phyloP scores from a whole-genome alignment of 2,797 vertebrate species.

The Serranus cabrilla region DNA sequence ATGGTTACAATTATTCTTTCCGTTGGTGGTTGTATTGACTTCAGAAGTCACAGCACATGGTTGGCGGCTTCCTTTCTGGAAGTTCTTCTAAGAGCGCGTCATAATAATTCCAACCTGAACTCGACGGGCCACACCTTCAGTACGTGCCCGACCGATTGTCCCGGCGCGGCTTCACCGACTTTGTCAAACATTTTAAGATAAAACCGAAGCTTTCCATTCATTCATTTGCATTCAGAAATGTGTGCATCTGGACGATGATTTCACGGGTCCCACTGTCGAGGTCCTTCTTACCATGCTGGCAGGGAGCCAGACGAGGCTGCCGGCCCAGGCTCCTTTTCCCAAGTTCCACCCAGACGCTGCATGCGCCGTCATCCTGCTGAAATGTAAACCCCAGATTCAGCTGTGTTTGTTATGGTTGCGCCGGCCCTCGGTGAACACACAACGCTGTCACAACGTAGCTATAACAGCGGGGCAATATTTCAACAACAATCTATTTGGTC shows the following conservation, averaged over 20 bases:
- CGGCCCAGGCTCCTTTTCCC: constrained; percentile 73
- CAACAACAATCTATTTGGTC: constrained; percentile 84
- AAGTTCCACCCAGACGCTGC: constrained; percentile 82
- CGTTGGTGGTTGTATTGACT: constrained; percentile 63
- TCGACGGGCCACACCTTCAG: constrained; percentile 67
- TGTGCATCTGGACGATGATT: constrained; percentile 75
- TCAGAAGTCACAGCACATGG: constrained; percentile 63
- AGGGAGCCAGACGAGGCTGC: constrained; percentile 66
- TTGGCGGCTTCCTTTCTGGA: constrained; percentile 70
- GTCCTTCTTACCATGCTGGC: constrained; percentile 78
- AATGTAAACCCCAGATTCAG: constrained; percentile 86
- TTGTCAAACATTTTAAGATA: constrained; percentile 46
- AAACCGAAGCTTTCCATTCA: constrained; percentile 25
- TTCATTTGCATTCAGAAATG: constrained; percentile 49
- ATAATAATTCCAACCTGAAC: constrained; percentile 62
- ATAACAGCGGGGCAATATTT: constrained; percentile 80
- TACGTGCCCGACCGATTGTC: constrained; percentile 52
- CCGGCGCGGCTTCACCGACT: constrained; percentile 45
- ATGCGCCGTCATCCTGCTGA: constrained; percentile 83
- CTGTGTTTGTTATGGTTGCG: constrained; percentile 85
- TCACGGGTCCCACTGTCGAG: constrained; percentile 73
- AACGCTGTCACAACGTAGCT: constrained; percentile 76
- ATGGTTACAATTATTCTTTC: constrained; percentile 74
- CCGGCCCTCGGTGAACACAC: constrained; percentile 72
- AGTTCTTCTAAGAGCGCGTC: constrained; percentile 67